Evolutionary conservation across 2,113 vertebrate species (phyloP).

Genomic region (Dromas ardeola): DNA sequence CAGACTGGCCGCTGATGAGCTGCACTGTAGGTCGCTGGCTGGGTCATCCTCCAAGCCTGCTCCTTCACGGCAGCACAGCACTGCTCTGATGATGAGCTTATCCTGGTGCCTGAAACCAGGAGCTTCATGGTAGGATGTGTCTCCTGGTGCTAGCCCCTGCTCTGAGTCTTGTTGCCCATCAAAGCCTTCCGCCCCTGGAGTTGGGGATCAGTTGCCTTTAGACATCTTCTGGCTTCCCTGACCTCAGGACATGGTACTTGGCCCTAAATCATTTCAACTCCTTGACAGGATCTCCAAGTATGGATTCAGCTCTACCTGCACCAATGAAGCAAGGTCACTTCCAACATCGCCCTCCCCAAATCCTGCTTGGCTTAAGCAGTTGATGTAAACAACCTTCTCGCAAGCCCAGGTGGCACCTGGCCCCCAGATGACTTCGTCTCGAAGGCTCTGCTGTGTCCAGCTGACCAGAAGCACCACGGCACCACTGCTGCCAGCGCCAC

Average conservation of each 20-base stretch:
- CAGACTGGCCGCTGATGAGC: not conserved
- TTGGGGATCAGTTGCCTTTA: rapidly evolving
- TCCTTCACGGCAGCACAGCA: not conserved
- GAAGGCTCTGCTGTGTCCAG: not conserved
- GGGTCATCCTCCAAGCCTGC: not conserved
- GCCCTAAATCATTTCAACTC: not conserved
- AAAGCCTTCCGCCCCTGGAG: rapidly evolving
- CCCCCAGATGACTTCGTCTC: not conserved
- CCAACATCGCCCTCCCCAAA: not conserved
- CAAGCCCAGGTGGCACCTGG: no score
- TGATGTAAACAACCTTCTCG: not conserved
- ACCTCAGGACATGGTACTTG: not conserved
- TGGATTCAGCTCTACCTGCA: not conserved
- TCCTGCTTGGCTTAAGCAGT: not conserved
- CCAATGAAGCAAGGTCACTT: not conserved
- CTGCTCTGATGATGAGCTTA: not conserved
- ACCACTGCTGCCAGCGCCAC: not conserved
- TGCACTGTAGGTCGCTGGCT: rapidly evolving
- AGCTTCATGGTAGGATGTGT: not conserved
- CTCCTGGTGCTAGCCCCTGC: not conserved
- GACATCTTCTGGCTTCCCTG: not conserved
- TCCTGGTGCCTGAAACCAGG: not conserved
- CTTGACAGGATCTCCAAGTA: not conserved
- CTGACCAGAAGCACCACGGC: not conserved
- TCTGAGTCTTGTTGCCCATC: not conserved